A percentile compares a stretch with the other conserved stretches of the same genome.
phyloP scores from a whole-genome alignment of 2,113 vertebrate species.

The Cochlearius cochlearius region DNA sequence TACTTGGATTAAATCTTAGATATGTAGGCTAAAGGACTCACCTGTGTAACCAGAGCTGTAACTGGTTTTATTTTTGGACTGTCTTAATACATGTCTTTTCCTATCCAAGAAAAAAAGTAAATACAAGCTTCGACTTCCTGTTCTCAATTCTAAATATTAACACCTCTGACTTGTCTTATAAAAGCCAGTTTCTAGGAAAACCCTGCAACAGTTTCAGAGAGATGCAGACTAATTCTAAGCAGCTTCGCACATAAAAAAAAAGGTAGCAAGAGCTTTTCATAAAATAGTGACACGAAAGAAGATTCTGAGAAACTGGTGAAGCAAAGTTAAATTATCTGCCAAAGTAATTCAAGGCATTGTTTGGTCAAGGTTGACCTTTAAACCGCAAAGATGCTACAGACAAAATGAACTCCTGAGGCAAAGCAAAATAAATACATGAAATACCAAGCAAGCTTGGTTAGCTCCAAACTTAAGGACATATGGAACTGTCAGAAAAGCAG shows the following conservation, averaged over 20 bases:
- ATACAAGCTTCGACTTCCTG: not conserved
- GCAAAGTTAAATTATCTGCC: not conserved
- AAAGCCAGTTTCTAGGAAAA: not conserved
- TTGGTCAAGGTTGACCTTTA: not conserved
- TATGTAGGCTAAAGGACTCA: not conserved
- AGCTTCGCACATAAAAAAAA: not conserved
- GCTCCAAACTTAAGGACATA: slow-evolving; percentile 21
- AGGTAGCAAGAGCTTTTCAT: not conserved
- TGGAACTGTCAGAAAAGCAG: slow-evolving; percentile 3
- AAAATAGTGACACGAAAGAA: not conserved
- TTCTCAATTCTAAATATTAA: not conserved
- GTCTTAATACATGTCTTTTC: not conserved
- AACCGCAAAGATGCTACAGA: not conserved
- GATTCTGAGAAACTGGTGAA: not conserved
- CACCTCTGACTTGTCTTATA: not conserved
- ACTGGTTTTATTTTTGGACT: not conserved
- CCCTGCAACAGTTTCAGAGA: not conserved
- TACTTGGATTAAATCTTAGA: not conserved
- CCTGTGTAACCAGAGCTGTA: not conserved
- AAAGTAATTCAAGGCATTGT: not conserved
- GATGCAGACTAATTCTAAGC: not conserved
- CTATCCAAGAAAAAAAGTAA: not conserved
- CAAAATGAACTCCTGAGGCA: not conserved
- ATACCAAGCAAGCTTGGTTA: not conserved
- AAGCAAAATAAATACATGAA: slow-evolving; percentile 14